phyloP scores from a whole-genome alignment of 1,140 invertebrate genomes.

The Brachionus paranguensis region DNA sequence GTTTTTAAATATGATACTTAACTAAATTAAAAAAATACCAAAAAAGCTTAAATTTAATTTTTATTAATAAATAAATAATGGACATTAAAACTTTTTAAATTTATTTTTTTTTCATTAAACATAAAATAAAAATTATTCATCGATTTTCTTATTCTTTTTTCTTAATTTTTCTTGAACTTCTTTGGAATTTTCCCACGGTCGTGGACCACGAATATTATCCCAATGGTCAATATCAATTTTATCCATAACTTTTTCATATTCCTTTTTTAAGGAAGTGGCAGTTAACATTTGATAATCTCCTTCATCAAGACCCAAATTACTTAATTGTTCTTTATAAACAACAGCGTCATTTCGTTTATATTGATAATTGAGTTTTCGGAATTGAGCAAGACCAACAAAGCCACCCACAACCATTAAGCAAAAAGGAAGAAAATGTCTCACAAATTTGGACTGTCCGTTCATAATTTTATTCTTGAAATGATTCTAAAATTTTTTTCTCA shows the following conservation, averaged over 20 bases:
- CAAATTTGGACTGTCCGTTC: background rate
- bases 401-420: background rate
- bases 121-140: background rate
- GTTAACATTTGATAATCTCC: constrained; percentile 31
- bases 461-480: background rate
- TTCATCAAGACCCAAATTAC: constrained; percentile 5
- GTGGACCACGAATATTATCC: constrained; percentile 69
- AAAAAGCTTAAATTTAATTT: background rate
- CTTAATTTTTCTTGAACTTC: constrained; percentile 42
- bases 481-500: constrained; percentile 27
- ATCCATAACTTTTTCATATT: constrained; percentile 31
- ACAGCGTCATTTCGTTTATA: constrained; percentile 32
- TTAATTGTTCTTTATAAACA: constrained; percentile 32
- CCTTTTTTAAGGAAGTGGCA: background rate
- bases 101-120: too few species aligned
- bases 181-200: constrained; percentile 68
- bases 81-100: too few species aligned
- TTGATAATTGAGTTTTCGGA: constrained; percentile 35
- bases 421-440: constrained; percentile 29
- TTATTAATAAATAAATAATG: too few species aligned
- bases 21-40: too few species aligned
- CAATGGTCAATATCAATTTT: constrained; percentile 69
- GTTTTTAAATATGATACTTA: too few species aligned
- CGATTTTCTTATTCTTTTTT: constrained; percentile 3
- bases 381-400: constrained; percentile 37